These are phyloP conservation scores for Tachystola acroxantha DNA, from an alignment of 2,888 invertebrate species.

Conservation along the genomic window DNA sequence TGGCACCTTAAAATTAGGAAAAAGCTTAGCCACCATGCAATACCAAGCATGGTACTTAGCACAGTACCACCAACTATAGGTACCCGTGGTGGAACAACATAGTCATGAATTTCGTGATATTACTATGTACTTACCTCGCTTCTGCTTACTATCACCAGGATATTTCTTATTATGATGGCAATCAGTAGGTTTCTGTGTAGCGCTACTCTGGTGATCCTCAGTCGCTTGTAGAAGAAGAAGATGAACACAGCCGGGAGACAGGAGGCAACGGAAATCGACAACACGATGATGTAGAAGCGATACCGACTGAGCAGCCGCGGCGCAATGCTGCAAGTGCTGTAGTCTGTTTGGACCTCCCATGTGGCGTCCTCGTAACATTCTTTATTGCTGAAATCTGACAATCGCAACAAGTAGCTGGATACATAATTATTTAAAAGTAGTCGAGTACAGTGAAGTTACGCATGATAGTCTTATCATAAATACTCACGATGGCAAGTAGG, in stretches of 20 bases:
- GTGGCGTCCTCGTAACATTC: constrained; percentile 69
- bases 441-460: too few species aligned
- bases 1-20: too few species aligned
- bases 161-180: constrained; percentile 76
- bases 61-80: too few species aligned
- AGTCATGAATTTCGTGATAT: too few species aligned
- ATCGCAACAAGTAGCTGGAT: too few species aligned
- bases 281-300: constrained; percentile 70
- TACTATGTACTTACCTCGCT: constrained; percentile 70
- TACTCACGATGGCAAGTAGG: constrained; percentile 78
- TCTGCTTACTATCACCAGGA: constrained; percentile 76
- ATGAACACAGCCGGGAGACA: constrained; percentile 78
- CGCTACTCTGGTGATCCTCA: constrained; percentile 72
- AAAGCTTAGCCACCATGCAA: too few species aligned
- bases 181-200: constrained; percentile 80
- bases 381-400: constrained; percentile 77
- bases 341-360: constrained; percentile 80
- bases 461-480: too few species aligned
- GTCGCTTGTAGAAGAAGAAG: constrained; percentile 72
- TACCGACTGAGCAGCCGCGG: constrained; percentile 70
- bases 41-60: too few species aligned
- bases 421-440: too few species aligned
- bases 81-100: too few species aligned
- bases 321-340: constrained; percentile 75
- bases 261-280: constrained; percentile 69